Evolutionary conservation across 2,888 invertebrate species (phyloP), one percentile per base, ranked within the genome.

Genomic region (Hydrotaea cyrtoneurina): DNA sequence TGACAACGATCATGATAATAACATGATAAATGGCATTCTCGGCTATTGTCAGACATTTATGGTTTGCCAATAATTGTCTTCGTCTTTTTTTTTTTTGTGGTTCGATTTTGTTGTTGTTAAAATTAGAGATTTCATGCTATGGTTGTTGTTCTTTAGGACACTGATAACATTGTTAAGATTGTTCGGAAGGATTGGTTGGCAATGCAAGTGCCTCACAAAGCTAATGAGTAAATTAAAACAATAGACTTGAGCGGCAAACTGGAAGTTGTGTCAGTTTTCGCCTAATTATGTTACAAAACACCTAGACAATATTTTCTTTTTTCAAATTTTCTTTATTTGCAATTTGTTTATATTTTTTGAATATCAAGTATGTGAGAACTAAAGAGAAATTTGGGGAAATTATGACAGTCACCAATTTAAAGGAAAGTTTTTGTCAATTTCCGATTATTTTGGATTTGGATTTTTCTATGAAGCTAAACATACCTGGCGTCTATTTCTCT

Each of bases 21-120:
- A 69, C 43, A 69, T 69, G 69, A 69, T 69, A 85, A 82, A 85
- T 85, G 85, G 85, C 85, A 85, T 85, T 85, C 82, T 79, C 85
- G 76, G 76, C 82, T 85, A 80, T 79, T 85, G 85, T 85, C 82
- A 79, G 85, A 85, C 85, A 85, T 85, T 85, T 85, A 85, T 85
- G 85, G 85, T 85, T 85, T 74, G 85, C 82, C 85, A 85, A 85
- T 85, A 85, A 85, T 85, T 85, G 85, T 85, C 73, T 79, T 66
- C 69, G 43, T 21, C 75, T 50, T 66, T 53, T 19, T 57, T 69
- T 46, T 19, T 2, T 46, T 69, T 21, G 13, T 31, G 31, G 23
- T 21, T n/a, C n/a, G n/a, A n/a, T 46, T 15, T 43, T 39, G 19
- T 66, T 66, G 43, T 17, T 15, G 69, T 15, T 46, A 21, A 66